Base-by-base conservation (phyloP, 2,888 invertebrate species). In the Pediacus dermestoides region DNA sequence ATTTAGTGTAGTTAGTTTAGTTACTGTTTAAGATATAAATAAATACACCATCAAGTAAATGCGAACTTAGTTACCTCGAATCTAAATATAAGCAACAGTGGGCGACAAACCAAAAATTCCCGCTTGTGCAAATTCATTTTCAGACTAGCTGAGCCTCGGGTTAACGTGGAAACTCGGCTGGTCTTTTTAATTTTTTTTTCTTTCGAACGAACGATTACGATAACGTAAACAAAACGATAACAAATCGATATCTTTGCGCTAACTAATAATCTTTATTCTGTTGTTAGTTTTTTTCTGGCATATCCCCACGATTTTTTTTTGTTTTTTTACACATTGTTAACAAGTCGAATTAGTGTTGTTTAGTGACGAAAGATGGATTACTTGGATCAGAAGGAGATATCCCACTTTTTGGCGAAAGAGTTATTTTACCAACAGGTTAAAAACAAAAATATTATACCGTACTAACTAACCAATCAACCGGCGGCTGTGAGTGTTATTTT, bases 381-480 rank as follows among this genome's bases (percentile, higher is more conserved):
- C 48, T 82, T 87, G 77, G 87, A 88, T 75, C 83, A 86, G 67
- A 80, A 82, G 74, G 88, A 88, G 77, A 84, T 88, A 68, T 85
- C 86, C 61, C 85, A 82, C 73, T 84, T 87, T 72, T 78, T 88
- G 64, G 86, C 87, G 65, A 85, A 82, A 68, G 88, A 88, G 78
- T 82, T 85, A 76, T 85, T 84, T 74, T 86, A 87, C 72, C 87
- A 88, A 81, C 68, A 70, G 67, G 67, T 68, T 52, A 23, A 23
- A n/a, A n/a, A n/a, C n/a, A n/a, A n/a, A n/a, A n/a, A n/a, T n/a
- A n/a, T n/a, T n/a, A n/a, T n/a, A n/a, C n/a, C n/a, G n/a, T n/a
- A n/a, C n/a, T n/a, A n/a, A n/a, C n/a, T n/a, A n/a, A n/a, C n/a
- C n/a, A n/a, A n/a, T n/a, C n/a, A n/a, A n/a, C n/a, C n/a, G n/a